These are phyloP conservation scores for Epinephelus moara DNA, from an alignment of 2,113 vertebrate species.

Conservation along the genomic window DNA sequence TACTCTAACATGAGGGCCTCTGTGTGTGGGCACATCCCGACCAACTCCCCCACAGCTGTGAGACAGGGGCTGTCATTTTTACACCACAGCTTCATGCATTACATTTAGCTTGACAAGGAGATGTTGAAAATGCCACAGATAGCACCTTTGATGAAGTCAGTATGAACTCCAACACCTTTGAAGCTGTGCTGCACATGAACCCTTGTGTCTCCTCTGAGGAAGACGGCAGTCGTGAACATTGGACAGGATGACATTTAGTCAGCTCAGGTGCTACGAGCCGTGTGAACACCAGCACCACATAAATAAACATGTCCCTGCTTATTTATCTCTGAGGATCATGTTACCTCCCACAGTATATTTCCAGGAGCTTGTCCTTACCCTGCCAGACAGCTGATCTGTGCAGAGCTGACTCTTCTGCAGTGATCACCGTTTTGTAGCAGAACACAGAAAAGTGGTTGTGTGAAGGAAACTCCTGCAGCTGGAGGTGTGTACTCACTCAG, in stretches of 20 bases:
- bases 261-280: conserved; percentile 10
- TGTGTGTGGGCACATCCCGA: too few species aligned
- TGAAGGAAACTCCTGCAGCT: background rate
- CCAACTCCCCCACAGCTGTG: background rate
- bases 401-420: background rate
- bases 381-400: background rate
- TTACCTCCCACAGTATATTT: conserved; percentile 7
- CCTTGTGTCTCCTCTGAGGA: background rate
- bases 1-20: too few species aligned
- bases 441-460: background rate
- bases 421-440: background rate
- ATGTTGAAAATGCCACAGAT: background rate
- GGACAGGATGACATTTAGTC: conserved; percentile 18
- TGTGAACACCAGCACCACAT: conserved; percentile 21
- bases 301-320: conserved; percentile 24
- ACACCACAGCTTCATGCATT: background rate
- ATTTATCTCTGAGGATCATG: conserved; percentile 7
- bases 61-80: background rate
- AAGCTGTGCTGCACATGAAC: background rate
- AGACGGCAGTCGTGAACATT: background rate
- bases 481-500: conserved; percentile 7
- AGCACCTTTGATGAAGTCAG: background rate
- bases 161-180: background rate
- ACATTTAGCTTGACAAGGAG: background rate
- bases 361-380: background rate